Evolutionary conservation across 2,113 vertebrate species (phyloP).

Genomic region (Strigops habroptila): DNA sequence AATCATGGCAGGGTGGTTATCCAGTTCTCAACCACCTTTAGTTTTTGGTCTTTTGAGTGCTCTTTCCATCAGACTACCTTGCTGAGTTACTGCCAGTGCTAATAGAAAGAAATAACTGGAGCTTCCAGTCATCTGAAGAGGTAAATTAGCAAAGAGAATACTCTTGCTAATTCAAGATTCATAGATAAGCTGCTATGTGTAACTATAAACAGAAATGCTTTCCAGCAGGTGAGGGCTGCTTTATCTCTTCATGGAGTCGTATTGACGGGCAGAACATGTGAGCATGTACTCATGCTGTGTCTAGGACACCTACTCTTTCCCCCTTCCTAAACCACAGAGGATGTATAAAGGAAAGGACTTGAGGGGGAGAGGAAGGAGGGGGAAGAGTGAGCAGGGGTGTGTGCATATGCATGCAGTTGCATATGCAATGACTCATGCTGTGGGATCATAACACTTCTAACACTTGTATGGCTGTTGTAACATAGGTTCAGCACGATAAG

Average conservation of each 20-base stretch:
- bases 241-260: background rate
- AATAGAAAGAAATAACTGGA: background rate
- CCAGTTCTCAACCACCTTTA: background rate
- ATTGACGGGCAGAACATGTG: background rate
- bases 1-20: background rate
- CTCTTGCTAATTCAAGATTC: background rate
- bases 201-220: background rate
- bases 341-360: background rate
- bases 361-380: background rate
- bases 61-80: background rate
- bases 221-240: background rate
- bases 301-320: background rate
- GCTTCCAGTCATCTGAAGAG: background rate
- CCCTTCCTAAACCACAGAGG: background rate
- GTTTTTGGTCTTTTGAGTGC: background rate
- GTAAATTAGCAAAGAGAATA: background rate
- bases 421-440: background rate
- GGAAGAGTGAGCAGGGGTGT: background rate
- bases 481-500: background rate
- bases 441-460: background rate
- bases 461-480: background rate
- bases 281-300: rapidly evolving
- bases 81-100: background rate
- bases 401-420: background rate
- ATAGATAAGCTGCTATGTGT: background rate